Percentiles rank a stretch among this genome's conserved stretches.
Conservation (phyloP, 2,797 vertebrate genomes). For the Trachurus trachurus region DNA sequence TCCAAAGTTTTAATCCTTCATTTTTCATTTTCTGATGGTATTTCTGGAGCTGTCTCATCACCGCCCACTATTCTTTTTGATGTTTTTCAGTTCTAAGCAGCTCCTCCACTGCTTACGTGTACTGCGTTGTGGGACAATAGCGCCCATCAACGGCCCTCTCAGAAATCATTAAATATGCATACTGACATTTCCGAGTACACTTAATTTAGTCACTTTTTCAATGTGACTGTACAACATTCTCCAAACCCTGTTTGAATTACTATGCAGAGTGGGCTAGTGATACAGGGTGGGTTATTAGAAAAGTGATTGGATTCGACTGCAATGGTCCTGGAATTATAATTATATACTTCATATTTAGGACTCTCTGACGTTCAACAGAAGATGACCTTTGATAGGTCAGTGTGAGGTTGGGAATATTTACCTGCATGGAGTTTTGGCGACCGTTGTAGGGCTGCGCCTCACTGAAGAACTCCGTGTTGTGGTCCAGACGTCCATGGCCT, state of each 20-base stretch:
- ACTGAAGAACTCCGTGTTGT: constrained; percentile 93
- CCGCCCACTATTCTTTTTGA: constrained; percentile 62
- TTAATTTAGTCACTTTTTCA: constrained; percentile 60
- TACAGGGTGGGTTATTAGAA: constrained; percentile 39
- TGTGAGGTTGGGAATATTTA: constrained; percentile 75
- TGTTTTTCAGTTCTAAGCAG: constrained; percentile 56
- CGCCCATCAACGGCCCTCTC: constrained; percentile 60
- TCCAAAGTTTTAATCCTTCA: constrained; percentile 42
- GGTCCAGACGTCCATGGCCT: constrained; percentile 95
- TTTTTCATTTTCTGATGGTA: constrained; percentile 27
- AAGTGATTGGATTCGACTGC: constrained; percentile 43
- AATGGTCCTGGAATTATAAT: constrained; percentile 46
- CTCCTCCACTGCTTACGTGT: constrained; percentile 51
- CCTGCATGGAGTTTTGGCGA: constrained; percentile 90
- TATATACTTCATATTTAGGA: constrained; percentile 49
- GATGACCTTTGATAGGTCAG: constrained; percentile 47
- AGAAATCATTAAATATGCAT: constrained; percentile 59
- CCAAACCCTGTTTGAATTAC: constrained; percentile 44
- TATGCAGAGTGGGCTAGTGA: constrained; percentile 51
- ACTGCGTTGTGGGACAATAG: constrained; percentile 58
- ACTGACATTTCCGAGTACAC: constrained; percentile 61
- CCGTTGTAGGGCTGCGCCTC: constrained; percentile 88
- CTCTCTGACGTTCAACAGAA: constrained; percentile 50
- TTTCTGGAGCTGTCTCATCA: constrained; percentile 51
- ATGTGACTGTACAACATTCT: constrained; percentile 36